These are phyloP conservation scores for Stomatorhinus ivindoensis DNA, from an alignment of 2,113 vertebrate species.

Conservation along the genomic window DNA sequence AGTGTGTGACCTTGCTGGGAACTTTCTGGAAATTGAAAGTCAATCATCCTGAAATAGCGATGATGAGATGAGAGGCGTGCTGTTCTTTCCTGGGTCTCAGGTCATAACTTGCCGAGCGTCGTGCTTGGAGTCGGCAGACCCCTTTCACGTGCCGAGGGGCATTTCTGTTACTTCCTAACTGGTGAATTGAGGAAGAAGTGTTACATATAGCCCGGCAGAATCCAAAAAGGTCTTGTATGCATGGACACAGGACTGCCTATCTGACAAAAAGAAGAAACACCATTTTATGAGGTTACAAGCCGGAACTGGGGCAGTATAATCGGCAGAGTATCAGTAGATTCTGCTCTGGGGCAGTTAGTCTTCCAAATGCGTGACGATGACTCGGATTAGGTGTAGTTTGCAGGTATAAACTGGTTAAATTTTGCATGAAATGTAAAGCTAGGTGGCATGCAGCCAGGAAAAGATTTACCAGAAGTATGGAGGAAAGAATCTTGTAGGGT, in stretches of 20 bases:
- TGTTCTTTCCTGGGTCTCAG: background rate
- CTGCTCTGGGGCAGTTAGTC: background rate
- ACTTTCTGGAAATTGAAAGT: slow-evolving; percentile 18
- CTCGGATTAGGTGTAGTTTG: background rate
- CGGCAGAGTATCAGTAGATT: background rate
- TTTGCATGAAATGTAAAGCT: background rate
- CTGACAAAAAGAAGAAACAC: background rate
- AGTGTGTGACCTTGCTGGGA: background rate
- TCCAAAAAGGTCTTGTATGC: background rate
- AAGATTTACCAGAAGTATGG: background rate
- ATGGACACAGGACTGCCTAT: background rate
- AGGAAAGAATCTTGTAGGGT: background rate
- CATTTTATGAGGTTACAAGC: background rate
- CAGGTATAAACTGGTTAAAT: background rate
- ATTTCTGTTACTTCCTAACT: background rate
- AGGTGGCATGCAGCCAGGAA: background rate
- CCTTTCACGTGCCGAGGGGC: background rate
- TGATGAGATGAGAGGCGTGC: slow-evolving; percentile 24
- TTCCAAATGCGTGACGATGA: background rate
- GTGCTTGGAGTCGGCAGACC: background rate
- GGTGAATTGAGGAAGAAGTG: background rate
- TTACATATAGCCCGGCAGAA: background rate
- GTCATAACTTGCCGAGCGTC: background rate
- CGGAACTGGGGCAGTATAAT: background rate
- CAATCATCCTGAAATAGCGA: slow-evolving; percentile 11